Conservation (phyloP, 2,113 vertebrate genomes). For the Piaya cayana region DNA sequence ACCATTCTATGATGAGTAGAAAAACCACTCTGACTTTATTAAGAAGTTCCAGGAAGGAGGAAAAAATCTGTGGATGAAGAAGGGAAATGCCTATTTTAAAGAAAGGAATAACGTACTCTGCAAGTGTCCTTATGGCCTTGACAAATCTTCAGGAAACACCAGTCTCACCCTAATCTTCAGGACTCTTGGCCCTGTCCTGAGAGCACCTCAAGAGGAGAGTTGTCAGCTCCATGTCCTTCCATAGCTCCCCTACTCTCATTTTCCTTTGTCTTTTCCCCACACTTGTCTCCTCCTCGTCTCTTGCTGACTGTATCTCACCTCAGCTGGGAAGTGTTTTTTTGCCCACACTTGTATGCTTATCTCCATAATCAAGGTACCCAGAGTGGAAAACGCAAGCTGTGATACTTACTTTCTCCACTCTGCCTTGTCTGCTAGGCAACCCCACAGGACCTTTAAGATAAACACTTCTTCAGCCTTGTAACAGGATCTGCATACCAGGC, state of each 20-base stretch:
- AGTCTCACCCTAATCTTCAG: background rate
- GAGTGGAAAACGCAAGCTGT: background rate
- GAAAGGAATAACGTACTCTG: background rate
- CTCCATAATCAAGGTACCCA: background rate
- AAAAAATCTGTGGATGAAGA: background rate
- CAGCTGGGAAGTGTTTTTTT: background rate
- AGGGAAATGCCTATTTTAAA: background rate
- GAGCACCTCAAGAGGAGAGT: background rate
- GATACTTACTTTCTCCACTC: background rate
- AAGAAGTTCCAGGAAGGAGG: background rate
- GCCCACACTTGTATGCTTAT: background rate
- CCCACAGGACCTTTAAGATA: background rate
- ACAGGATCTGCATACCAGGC: background rate
- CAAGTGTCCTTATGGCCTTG: background rate
- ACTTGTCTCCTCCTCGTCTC: no score
- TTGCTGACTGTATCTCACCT: no score
- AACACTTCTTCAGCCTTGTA: background rate
- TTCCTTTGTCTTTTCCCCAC: background rate
- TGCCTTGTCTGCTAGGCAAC: background rate
- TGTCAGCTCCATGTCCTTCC: background rate
- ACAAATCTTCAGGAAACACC: background rate
- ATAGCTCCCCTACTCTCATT: background rate
- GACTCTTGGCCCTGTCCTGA: background rate
- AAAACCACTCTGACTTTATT: no score
- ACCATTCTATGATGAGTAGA: no score